Base-by-base conservation (phyloP, 2,797 vertebrate genomes). In the Danio jaintianensis region DNA sequence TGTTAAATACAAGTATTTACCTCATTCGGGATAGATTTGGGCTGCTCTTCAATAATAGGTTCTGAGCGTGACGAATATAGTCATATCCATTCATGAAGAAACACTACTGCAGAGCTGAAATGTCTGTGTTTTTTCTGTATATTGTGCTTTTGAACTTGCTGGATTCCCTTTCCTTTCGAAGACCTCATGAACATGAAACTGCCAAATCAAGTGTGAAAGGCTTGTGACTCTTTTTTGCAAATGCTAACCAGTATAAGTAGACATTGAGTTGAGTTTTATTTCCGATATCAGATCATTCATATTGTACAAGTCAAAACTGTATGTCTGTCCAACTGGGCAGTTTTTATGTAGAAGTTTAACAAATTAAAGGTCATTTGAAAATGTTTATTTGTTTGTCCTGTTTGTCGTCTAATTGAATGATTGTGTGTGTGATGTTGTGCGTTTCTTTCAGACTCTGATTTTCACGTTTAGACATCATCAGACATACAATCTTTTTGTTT, bases 321-420 rank as follows among this genome's bases (percentile, higher is more conserved):
- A 56, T 72, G 50, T 73, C 68, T 73, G 68, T 72, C 69, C 11
- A 47, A 73, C 78, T 80, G 61, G 52, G 59, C 69, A 56, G 59
- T 81, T 86, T 84, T 81, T 84, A 84, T 86, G 78, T 84, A 82
- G 62, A 86, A 81, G 77, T 84, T 62, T 81, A 81, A 84, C 79
- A 69, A 80, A 84, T 79, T 86, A 83, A 86, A 86, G 81, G 22
- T 74, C 78, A 69, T 78, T 86, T 81, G 78, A 73, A 84, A 86
- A 83, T 40, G 62, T 22, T 78, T 58, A 29, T 29, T 40, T 43
- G 13, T 78, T 63, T 79, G 66, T 81, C 71, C 11, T 38, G 59
- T 36, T 80, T 79, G 12, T 79, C 16, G 2, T 36, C n/a, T 18
- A 6, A 15, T 3, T 61, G 18, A 43, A 13, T 20, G n/a, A 12